phyloP scores from a whole-genome alignment of 2,888 invertebrate species.

The Crioceris asparagi region DNA sequence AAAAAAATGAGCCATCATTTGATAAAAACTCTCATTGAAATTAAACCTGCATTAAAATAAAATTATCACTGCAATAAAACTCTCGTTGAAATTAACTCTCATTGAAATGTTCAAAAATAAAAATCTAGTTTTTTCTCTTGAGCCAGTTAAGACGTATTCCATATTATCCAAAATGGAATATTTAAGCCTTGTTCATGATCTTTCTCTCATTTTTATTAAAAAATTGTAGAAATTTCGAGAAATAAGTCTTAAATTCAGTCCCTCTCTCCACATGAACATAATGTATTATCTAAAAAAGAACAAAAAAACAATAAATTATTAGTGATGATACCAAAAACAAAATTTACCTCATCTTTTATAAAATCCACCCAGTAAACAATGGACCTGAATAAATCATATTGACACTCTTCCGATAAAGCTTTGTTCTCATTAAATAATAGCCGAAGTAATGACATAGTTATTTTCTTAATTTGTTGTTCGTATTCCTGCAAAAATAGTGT shows the following conservation, averaged over 20 bases:
- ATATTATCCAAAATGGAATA: slow-evolving; percentile 10
- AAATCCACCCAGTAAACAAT: slow-evolving; percentile 22
- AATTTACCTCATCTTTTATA: slow-evolving; percentile 20
- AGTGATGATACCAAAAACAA: slow-evolving; percentile 4
- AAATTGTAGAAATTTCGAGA: slow-evolving; percentile 17
- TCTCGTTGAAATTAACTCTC: too few species aligned
- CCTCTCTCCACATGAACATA: slow-evolving; percentile 20
- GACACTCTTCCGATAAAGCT: slow-evolving; percentile 14
- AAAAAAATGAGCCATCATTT: too few species aligned
- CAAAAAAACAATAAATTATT: background rate
- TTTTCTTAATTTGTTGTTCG: slow-evolving; percentile 17
- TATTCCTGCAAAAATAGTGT: slow-evolving; percentile 17
- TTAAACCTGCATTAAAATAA: too few species aligned
- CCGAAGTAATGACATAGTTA: slow-evolving; percentile 18
- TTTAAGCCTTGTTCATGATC: slow-evolving; percentile 16
- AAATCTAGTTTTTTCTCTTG: too few species aligned
- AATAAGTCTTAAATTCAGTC: slow-evolving; percentile 17
- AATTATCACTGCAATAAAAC: too few species aligned
- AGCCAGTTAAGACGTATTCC: too few species aligned
- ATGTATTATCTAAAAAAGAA: slow-evolving; percentile 18
- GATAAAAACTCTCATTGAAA: too few species aligned
- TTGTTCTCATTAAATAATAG: slow-evolving; percentile 19
- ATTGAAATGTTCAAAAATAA: too few species aligned
- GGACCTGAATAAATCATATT: slow-evolving; percentile 17
- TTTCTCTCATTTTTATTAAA: too few species aligned